Conservation (phyloP, 1,140 invertebrate species). For the Drosophila pallidifrons region DNA sequence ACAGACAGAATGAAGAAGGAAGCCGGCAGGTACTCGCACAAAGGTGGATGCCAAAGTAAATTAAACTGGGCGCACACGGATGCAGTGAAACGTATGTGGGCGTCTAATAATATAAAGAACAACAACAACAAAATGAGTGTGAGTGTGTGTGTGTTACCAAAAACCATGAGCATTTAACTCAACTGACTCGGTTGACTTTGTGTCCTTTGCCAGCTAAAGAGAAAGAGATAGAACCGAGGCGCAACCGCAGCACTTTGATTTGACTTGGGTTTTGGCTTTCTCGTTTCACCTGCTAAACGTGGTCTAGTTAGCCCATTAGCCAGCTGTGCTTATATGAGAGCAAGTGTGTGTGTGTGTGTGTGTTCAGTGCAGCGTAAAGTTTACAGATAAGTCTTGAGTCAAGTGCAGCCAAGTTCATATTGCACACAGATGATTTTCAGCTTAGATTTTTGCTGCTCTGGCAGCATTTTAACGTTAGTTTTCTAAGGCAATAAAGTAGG, state of each 20-base stretch:
- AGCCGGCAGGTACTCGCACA: neutral
- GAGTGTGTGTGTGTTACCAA: conserved; percentile 35
- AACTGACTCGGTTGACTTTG: conserved; percentile 21
- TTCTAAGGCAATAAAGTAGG: no score
- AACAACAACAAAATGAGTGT: conserved; percentile 7
- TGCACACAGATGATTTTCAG: conserved; percentile 57
- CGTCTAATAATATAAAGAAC: conserved; percentile 36
- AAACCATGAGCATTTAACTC: conserved; percentile 62
- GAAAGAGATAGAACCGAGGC: conserved; percentile 25
- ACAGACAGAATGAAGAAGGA: neutral
- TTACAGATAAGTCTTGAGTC: conserved; percentile 72
- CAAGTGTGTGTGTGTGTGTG: conserved; percentile 8
- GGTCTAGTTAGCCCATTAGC: conserved; percentile 68
- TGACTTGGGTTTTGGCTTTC: conserved; percentile 42
- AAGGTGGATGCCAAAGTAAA: conserved; percentile 23
- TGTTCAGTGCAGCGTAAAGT: conserved; percentile 74
- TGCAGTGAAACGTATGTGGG: conserved; percentile 7
- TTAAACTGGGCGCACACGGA: conserved; percentile 27
- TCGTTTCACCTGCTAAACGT: conserved; percentile 57
- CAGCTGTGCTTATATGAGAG: conserved; percentile 1
- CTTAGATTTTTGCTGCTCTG: conserved; percentile 35
- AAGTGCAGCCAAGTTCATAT: conserved; percentile 70
- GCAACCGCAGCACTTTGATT: conserved; percentile 59
- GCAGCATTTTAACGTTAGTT: no score
- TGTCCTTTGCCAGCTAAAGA: neutral